These are phyloP conservation scores for Melanotaenia parkinsoni DNA, from an alignment of 2,797 vertebrate genomes.

Conservation along the genomic window DNA sequence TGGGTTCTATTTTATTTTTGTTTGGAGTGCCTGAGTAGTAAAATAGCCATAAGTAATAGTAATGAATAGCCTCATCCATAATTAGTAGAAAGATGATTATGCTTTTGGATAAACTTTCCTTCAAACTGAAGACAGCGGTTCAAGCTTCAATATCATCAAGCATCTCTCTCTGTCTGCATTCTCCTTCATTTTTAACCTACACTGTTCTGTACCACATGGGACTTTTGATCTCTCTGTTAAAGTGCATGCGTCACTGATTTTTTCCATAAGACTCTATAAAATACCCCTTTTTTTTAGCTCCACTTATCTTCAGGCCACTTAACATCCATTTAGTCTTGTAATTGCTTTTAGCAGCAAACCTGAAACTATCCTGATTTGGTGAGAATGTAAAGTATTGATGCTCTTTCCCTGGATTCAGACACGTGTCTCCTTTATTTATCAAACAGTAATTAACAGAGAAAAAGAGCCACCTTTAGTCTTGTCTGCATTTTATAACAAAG, in stretches of 20 bases:
- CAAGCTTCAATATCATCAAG: neutral
- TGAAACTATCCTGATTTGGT: constrained; percentile 17
- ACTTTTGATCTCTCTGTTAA: constrained; percentile 24
- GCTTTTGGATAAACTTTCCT: constrained; percentile 13
- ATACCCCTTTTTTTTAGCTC: neutral
- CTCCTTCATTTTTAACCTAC: constrained; percentile 40
- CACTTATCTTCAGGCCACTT: constrained; percentile 24
- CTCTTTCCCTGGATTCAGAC: neutral
- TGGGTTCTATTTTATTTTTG: no score
- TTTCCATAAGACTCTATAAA: neutral
- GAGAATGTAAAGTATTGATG: neutral
- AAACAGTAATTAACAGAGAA: constrained; percentile 31
- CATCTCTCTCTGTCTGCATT: constrained; percentile 1
- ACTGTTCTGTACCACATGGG: constrained; percentile 6
- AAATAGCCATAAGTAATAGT: no score
- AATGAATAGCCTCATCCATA: constrained; percentile 4
- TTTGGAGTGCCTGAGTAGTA: no score
- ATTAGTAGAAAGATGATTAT: neutral
- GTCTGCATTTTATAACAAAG: constrained; percentile 51
- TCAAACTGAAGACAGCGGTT: constrained; percentile 14
- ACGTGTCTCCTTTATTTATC: constrained; percentile 27
- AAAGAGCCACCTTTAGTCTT: constrained; percentile 3
- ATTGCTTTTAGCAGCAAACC: constrained; percentile 16
- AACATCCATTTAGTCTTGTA: constrained; percentile 6
- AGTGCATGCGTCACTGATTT: neutral